Evolutionary conservation across 2,888 invertebrate species (phyloP), one percentile per base, ranked within the genome.

Genomic region (Folsomia manolachei): DNA sequence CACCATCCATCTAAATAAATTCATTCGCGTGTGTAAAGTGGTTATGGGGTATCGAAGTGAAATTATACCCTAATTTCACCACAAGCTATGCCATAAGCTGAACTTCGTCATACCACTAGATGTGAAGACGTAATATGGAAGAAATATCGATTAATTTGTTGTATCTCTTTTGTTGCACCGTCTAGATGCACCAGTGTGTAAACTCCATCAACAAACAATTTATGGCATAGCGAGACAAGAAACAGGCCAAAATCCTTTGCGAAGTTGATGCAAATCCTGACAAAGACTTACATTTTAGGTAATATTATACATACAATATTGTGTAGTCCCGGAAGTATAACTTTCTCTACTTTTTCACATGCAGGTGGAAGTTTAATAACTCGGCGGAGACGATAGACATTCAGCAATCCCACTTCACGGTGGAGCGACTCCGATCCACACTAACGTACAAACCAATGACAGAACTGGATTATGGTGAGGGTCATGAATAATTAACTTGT

Each of bases 131-230:
- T n/a, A n/a, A n/a, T n/a, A 56, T 19, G 56, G 24, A n/a, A 25
- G 21, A 11, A 65, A 19, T 39, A 65, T 26, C 39, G 39, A 39
- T 65, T 39, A 26, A 19, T 27, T 11, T 27, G 26, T 63, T 65
- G 23, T 62, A 2, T 62, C n/a, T 39, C 27, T 66, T 64, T n/a
- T n/a, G n/a, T n/a, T n/a, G n/a, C n/a, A n/a, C n/a, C n/a, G n/a
- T n/a, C n/a, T 84, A 92, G 91, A 89, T 85, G 87, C 89, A 21
- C 92, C 92, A 18, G 87, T 90, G 19, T 92, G 92, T 81, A 87
- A 89, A 64, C 87, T 88, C 0, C 89, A 89, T 39, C 91, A 91
- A 83, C 87, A 88, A 69, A 88, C 87, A 78, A 87, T 88, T 18
- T 90, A 89, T 82, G 91, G 91, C 26, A 89, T 90, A n/a, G 91